Evolutionary conservation across 1,140 invertebrate species (phyloP).

Genomic region (Melanaphis sacchari): DNA sequence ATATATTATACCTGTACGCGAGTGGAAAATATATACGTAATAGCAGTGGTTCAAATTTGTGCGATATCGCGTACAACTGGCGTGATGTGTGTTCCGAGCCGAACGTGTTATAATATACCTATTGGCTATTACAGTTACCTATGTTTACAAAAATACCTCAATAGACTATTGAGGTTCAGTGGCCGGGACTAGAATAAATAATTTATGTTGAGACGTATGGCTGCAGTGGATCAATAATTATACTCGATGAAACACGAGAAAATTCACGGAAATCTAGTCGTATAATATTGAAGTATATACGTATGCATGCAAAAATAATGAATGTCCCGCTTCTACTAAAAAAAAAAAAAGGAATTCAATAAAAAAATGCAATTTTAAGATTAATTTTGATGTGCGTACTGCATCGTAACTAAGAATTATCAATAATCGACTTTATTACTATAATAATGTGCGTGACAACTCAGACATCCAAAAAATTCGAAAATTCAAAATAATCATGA

Average conservation of each 20-base stretch:
- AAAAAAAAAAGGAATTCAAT: not conserved
- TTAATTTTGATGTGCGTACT: not conserved
- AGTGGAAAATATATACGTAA: not conserved
- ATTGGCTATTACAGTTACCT: not conserved
- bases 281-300: not conserved
- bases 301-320: not conserved
- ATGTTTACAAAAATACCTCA: not conserved
- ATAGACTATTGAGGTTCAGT: not conserved
- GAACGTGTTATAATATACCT: not conserved
- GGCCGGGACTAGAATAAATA: too few relatives aligned
- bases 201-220: not conserved
- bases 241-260: not conserved
- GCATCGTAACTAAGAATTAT: not conserved
- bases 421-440: not conserved
- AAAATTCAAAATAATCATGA: too few relatives aligned
- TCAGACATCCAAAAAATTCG: too few relatives aligned
- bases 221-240: not conserved
- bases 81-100: not conserved
- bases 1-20: not conserved
- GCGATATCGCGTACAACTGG: not conserved
- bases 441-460: too few relatives aligned
- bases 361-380: not conserved
- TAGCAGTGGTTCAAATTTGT: not conserved
- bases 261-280: not conserved
- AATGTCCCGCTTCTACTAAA: not conserved